A percentile compares a stretch with the other conserved stretches of the same genome.
Conservation (phyloP, 1,140 invertebrate genomes). For the Luehdorfia chinensis region DNA sequence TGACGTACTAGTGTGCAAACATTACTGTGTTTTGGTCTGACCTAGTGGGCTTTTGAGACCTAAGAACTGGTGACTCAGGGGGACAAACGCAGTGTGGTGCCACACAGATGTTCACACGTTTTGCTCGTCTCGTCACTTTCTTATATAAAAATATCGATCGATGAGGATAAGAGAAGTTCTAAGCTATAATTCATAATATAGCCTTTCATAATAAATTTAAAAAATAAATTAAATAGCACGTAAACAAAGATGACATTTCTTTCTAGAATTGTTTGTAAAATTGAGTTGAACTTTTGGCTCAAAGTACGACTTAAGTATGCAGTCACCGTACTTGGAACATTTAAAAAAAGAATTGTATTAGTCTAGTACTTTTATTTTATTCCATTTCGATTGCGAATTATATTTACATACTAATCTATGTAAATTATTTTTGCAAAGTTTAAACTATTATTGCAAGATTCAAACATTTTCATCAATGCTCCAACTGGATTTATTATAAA, state of each 20-base stretch:
- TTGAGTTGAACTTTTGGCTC: background rate
- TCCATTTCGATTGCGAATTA: slow-evolving; percentile 6
- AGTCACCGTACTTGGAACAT: slow-evolving; percentile 1
- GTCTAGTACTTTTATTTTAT: slow-evolving; percentile 1
- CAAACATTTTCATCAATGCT: too few relatives aligned
- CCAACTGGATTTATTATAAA: too few relatives aligned
- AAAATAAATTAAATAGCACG: background rate
- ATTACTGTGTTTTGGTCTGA: too few relatives aligned
- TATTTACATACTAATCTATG: slow-evolving; percentile 12
- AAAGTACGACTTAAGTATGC: slow-evolving; percentile 10
- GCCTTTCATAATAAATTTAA: background rate
- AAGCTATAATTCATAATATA: background rate
- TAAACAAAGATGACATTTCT: background rate
- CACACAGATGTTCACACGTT: too few relatives aligned
- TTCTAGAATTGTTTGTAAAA: background rate
- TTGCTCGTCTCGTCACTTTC: background rate
- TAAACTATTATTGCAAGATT: too few relatives aligned
- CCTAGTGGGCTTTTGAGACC: too few relatives aligned
- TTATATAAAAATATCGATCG: background rate
- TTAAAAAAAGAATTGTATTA: slow-evolving; percentile 10
- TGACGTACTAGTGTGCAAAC: too few relatives aligned
- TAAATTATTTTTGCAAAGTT: slow-evolving; percentile 2
- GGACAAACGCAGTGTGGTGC: too few relatives aligned
- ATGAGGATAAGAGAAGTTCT: background rate
- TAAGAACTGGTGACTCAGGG: too few relatives aligned